Percentiles rank a stretch among this genome's conserved stretches.
phyloP scores from a whole-genome alignment of 1,140 invertebrate species.

The Stegodyphus mimosarum region DNA sequence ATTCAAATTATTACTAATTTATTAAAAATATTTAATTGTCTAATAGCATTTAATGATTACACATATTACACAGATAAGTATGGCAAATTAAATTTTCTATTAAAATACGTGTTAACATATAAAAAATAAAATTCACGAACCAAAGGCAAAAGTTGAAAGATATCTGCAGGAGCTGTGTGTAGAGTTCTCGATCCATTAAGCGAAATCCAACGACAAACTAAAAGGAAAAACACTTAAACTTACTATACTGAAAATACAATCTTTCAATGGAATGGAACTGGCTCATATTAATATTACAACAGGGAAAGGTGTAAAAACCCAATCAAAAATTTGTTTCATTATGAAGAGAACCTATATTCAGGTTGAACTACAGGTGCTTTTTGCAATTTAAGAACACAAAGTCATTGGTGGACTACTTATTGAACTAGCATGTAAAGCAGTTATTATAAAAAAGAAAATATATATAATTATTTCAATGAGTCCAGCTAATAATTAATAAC shows the following conservation, averaged over 20 bases:
- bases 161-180: conserved; percentile 70
- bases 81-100: no score
- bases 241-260: background rate
- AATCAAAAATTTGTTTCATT: background rate
- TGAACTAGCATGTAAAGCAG: no score
- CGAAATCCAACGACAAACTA: conserved; percentile 74
- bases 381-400: background rate
- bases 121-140: conserved; percentile 71
- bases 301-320: background rate
- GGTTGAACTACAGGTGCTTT: background rate
- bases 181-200: conserved; percentile 70
- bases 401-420: background rate
- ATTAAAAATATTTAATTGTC: no score
- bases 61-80: no score
- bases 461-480: no score
- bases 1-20: no score
- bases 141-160: conserved; percentile 74
- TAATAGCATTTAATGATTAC: no score
- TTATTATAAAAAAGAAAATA: no score
- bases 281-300: background rate
- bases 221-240: conserved; percentile 65
- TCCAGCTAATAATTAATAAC: no score
- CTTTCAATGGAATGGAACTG: background rate
- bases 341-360: background rate
- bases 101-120: no score